These are phyloP conservation scores for Toxonevra muliebris DNA, from an alignment of 2,888 invertebrate genomes.

Conservation along the genomic window DNA sequence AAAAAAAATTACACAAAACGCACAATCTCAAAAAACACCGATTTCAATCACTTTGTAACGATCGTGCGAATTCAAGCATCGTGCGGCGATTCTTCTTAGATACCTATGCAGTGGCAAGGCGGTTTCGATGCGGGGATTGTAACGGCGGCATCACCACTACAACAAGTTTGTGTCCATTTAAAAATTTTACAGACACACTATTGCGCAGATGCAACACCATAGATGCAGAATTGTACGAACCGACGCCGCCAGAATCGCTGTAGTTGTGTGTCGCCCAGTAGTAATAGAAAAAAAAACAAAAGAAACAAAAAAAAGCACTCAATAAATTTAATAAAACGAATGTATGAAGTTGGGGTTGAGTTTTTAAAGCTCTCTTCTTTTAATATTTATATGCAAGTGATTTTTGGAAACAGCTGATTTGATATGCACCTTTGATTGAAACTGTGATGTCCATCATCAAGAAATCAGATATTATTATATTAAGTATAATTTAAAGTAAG, in stretches of 20 bases:
- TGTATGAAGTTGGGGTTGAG: too few relatives aligned
- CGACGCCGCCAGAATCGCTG: background rate
- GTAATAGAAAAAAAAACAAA: background rate
- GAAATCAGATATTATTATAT: too few relatives aligned
- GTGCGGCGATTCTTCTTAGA: background rate
- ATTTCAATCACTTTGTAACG: constrained; percentile 15
- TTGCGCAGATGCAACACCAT: constrained; percentile 1
- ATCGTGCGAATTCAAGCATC: background rate
- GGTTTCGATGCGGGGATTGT: too few relatives aligned
- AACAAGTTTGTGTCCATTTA: constrained; percentile 6
- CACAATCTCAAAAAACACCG: constrained; percentile 26
- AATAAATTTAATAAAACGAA: too few relatives aligned
- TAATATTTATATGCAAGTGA: too few relatives aligned
- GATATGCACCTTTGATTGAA: too few relatives aligned
- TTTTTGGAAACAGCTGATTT: too few relatives aligned
- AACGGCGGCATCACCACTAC: background rate
- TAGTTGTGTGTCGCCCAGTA: background rate
- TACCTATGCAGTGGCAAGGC: too few relatives aligned
- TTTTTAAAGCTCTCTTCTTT: too few relatives aligned
- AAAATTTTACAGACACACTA: background rate
- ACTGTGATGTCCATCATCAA: too few relatives aligned
- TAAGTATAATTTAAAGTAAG: too few relatives aligned
- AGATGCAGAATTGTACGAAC: background rate
- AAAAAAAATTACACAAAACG: constrained; percentile 24
- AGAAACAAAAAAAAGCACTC: background rate